Percentiles rank a stretch among this genome's conserved stretches.
phyloP scores from a whole-genome alignment of 1,140 invertebrate genomes.

The Drosophila watanabei region DNA sequence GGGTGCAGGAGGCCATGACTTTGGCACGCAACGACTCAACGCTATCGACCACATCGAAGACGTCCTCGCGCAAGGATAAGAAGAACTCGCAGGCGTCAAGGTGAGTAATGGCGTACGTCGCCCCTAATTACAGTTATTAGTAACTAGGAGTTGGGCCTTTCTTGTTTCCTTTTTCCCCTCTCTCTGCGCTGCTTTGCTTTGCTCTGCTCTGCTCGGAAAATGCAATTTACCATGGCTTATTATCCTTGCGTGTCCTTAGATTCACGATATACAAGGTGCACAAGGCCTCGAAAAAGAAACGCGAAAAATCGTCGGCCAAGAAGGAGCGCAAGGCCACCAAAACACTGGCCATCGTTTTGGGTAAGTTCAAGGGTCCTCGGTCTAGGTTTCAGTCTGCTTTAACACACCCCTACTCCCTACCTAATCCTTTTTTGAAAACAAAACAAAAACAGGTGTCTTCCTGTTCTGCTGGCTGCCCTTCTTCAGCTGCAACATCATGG shows the following conservation, averaged over 20 bases:
- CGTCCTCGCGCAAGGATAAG: slow-evolving; percentile 85
- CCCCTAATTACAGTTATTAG: slow-evolving; percentile 70
- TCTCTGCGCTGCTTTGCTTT: too few species aligned
- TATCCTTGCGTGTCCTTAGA: slow-evolving; percentile 85
- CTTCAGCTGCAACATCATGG: slow-evolving; percentile 98
- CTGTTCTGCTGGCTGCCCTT: slow-evolving; percentile 99
- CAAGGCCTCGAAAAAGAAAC: slow-evolving; percentile 97
- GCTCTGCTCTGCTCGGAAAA: not conserved
- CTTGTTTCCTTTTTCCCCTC: not conserved
- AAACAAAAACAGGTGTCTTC: slow-evolving; percentile 90
- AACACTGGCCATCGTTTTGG: slow-evolving; percentile 98
- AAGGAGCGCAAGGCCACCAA: slow-evolving; percentile 99
- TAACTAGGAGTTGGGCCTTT: not conserved
- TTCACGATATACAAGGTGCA: slow-evolving; percentile 97
- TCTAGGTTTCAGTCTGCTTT: not conserved
- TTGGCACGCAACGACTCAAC: slow-evolving; percentile 85
- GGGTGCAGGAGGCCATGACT: slow-evolving; percentile 85
- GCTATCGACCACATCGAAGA: slow-evolving; percentile 85
- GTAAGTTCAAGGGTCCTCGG: slow-evolving; percentile 88
- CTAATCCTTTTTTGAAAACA: not conserved
- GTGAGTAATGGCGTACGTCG: slow-evolving; percentile 51
- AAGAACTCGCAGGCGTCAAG: slow-evolving; percentile 85
- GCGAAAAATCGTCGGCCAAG: slow-evolving; percentile 97
- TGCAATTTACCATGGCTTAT: slow-evolving; percentile 60
- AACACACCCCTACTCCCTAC: accelerated